These are phyloP conservation scores for Calliopsis andreniformis DNA, from an alignment of 1,140 invertebrate genomes.

Conservation along the genomic window DNA sequence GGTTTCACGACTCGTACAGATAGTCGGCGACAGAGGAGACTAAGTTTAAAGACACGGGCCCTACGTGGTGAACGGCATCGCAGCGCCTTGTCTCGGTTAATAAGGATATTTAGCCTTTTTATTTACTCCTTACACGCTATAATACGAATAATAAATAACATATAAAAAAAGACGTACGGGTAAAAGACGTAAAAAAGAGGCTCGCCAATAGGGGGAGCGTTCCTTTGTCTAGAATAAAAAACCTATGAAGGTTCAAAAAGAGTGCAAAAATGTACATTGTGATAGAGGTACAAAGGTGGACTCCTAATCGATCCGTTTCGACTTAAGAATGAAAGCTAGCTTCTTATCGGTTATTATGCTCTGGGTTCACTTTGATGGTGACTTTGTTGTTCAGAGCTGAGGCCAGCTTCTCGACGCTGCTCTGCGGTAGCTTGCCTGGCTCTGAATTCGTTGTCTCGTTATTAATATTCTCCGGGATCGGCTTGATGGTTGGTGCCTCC, in stretches of 20 bases:
- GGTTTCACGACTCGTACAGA: conserved; percentile 49
- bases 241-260: conserved; percentile 49
- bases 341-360: conserved; percentile 76
- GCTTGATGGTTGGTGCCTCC: conserved; percentile 47
- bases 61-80: conserved; percentile 60
- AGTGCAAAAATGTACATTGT: conserved; percentile 69
- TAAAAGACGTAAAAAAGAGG: conserved; percentile 59
- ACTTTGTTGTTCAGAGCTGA: conserved; percentile 77
- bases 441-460: conserved; percentile 59
- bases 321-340: conserved; percentile 30
- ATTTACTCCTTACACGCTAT: conserved; percentile 47
- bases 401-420: conserved; percentile 76
- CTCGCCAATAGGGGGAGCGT: conserved; percentile 59
- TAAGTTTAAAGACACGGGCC: conserved; percentile 50
- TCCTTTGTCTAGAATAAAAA: conserved; percentile 52
- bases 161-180: conserved; percentile 63
- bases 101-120: conserved; percentile 49
- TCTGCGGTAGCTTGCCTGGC: conserved; percentile 61
- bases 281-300: conserved; percentile 55
- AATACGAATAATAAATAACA: conserved; percentile 67
- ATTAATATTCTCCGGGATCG: conserved; percentile 50
- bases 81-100: conserved; percentile 50
- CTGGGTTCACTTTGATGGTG: conserved; percentile 79
- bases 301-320: conserved; percentile 40
- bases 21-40: conserved; percentile 55